Evolutionary conservation across 2,797 vertebrate genomes (phyloP).

Genomic region (Etheostoma perlongum): DNA sequence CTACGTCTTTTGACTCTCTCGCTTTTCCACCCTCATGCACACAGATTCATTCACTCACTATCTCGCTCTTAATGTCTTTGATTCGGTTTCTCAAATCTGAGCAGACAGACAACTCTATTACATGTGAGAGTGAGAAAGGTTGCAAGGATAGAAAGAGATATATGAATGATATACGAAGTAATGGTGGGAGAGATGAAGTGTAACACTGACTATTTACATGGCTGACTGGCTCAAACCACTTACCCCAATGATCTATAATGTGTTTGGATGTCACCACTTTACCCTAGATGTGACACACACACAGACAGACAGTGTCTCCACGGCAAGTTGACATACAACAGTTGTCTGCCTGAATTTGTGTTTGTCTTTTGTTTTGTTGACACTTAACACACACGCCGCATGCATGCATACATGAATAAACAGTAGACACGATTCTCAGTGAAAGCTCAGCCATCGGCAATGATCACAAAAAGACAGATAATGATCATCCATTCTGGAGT

Average conservation of each 20-base stretch:
- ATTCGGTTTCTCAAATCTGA: slow-evolving; percentile 6
- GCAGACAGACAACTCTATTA: slow-evolving; percentile 15
- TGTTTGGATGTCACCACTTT: slow-evolving; percentile 28
- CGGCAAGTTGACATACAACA: background rate
- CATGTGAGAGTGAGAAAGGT: background rate
- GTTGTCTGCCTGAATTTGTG: background rate
- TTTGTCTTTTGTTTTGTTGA: background rate
- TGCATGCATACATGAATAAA: slow-evolving; percentile 6
- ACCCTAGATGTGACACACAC: slow-evolving; percentile 26
- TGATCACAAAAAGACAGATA: slow-evolving; percentile 23
- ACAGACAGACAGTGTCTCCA: background rate
- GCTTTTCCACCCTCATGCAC: background rate
- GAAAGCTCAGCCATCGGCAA: slow-evolving; percentile 11
- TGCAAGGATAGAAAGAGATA: background rate
- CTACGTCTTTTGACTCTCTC: slow-evolving; percentile 27
- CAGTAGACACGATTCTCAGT: background rate
- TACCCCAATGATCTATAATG: slow-evolving; percentile 61
- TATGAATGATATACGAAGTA: slow-evolving; percentile 34
- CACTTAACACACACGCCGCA: background rate
- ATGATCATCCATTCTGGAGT: slow-evolving; percentile 22
- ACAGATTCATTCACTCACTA: background rate
- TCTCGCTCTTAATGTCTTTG: slow-evolving; percentile 2
- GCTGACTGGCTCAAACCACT: slow-evolving; percentile 53
- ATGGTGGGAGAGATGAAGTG: slow-evolving; percentile 55
- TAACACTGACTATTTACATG: slow-evolving; percentile 51